phyloP scores from a whole-genome alignment of 2,113 vertebrate species.

The Rostratula benghalensis region DNA sequence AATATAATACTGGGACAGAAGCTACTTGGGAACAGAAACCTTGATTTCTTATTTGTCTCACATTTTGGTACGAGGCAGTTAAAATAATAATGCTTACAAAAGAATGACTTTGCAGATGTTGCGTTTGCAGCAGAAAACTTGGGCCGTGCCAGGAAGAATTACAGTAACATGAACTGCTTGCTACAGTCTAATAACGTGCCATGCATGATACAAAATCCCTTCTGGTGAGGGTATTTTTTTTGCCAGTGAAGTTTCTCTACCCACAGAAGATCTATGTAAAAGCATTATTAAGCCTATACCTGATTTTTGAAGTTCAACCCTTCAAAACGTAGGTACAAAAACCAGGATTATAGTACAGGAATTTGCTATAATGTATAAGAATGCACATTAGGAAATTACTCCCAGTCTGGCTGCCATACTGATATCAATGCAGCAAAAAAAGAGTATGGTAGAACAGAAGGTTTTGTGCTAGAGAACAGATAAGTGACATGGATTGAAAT shows the following conservation, averaged over 20 bases:
- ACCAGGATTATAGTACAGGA: not conserved
- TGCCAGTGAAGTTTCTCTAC: not conserved
- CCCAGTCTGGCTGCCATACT: constrained; percentile 24
- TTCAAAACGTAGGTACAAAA: not conserved
- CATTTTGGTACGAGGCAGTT: not conserved
- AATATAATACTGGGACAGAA: not conserved
- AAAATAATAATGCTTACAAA: constrained; percentile 19
- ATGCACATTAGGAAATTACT: not conserved
- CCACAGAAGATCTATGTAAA: not conserved
- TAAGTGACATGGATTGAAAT: constrained; percentile 80
- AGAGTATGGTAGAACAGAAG: constrained; percentile 50
- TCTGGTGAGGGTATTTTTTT: not conserved
- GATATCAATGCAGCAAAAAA: not conserved
- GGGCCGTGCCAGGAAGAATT: not conserved
- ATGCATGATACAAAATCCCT: not conserved
- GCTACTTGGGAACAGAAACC: not conserved
- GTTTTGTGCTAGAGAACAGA: constrained; percentile 73
- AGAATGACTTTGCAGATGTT: constrained; percentile 19
- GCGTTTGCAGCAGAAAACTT: constrained; percentile 29
- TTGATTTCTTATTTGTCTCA: not conserved
- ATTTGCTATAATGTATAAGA: not conserved
- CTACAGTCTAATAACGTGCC: not conserved
- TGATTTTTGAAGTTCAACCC: not conserved
- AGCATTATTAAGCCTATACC: not conserved
- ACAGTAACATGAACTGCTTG: constrained; percentile 27